Evolutionary conservation across 2,797 vertebrate species (phyloP).

Genomic region (Eutrigla gurnardus): DNA sequence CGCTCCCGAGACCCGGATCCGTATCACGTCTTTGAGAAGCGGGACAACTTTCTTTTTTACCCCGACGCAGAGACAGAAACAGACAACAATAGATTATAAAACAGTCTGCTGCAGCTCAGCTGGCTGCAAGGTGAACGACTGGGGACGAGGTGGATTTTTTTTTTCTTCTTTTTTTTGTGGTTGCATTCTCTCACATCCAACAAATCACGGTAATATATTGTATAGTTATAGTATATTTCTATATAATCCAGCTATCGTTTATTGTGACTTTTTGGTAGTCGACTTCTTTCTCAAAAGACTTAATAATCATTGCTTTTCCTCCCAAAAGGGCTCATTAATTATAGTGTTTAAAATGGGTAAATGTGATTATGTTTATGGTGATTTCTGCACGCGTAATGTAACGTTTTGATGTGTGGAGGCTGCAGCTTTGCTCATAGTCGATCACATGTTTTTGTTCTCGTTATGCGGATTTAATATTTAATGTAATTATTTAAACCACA

Average conservation of each 20-base stretch:
- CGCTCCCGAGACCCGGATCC: background rate
- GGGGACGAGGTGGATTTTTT: slow-evolving; percentile 9
- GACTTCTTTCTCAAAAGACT: background rate
- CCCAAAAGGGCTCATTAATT: background rate
- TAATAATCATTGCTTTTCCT: background rate
- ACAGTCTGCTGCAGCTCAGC: slow-evolving; percentile 46
- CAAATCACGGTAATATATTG: background rate
- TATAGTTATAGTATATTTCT: background rate
- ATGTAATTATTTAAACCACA: background rate
- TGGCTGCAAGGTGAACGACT: slow-evolving; percentile 40
- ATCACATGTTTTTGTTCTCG: background rate
- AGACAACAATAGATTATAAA: slow-evolving; percentile 68
- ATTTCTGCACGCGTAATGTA: slow-evolving; percentile 1
- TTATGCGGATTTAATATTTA: background rate
- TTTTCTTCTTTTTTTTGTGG: background rate
- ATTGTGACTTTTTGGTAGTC: slow-evolving; percentile 2
- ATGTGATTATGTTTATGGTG: background rate
- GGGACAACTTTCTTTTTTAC: slow-evolving; percentile 41
- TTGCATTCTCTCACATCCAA: background rate
- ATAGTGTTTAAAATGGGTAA: background rate
- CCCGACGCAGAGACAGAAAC: slow-evolving; percentile 20
- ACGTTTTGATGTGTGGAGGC: background rate
- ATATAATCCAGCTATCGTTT: background rate
- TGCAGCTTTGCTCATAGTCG: background rate
- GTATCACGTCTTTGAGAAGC: background rate